Conservation (phyloP, 2,797 vertebrate genomes). For the Zenarchopterus dispar region DNA sequence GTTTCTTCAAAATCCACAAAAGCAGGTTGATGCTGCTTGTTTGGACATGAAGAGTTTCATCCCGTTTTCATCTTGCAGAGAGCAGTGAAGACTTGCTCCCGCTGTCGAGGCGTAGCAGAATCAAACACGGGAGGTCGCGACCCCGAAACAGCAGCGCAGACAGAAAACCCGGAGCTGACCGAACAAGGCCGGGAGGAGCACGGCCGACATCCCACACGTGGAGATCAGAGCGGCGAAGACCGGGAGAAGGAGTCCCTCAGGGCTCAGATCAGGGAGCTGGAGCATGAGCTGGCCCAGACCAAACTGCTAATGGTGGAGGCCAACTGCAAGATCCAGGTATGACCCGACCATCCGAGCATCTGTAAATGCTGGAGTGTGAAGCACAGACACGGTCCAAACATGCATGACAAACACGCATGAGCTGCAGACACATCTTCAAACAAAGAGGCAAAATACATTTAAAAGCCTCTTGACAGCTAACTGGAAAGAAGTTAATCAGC, state of each 20-base stretch:
- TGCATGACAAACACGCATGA: no score
- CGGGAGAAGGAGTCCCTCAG: constrained; percentile 86
- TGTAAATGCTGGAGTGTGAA: neutral
- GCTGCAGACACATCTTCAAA: no score
- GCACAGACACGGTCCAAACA: no score
- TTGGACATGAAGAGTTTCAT: neutral
- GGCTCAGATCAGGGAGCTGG: constrained; percentile 88
- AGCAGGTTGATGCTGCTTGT: neutral
- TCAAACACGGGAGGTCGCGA: neutral
- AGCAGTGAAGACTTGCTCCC: constrained; percentile 46
- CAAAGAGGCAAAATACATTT: no score
- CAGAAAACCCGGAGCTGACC: neutral
- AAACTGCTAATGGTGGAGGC: constrained; percentile 83
- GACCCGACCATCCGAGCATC: neutral
- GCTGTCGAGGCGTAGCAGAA: constrained; percentile 38
- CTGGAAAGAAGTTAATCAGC: no score
- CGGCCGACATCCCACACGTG: neutral
- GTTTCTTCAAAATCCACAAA: neutral
- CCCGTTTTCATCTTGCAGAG: constrained; percentile 37
- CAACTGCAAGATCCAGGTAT: constrained; percentile 93
- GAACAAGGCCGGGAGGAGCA: constrained; percentile 3
- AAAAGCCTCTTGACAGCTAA: no score
- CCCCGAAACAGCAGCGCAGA: neutral
- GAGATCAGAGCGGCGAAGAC: constrained; percentile 43
- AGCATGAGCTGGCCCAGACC: constrained; percentile 74